Evolutionary conservation across 1,140 invertebrate genomes (phyloP), one percentile per base, ranked within the genome.

Genomic region (Bombus superbus): DNA sequence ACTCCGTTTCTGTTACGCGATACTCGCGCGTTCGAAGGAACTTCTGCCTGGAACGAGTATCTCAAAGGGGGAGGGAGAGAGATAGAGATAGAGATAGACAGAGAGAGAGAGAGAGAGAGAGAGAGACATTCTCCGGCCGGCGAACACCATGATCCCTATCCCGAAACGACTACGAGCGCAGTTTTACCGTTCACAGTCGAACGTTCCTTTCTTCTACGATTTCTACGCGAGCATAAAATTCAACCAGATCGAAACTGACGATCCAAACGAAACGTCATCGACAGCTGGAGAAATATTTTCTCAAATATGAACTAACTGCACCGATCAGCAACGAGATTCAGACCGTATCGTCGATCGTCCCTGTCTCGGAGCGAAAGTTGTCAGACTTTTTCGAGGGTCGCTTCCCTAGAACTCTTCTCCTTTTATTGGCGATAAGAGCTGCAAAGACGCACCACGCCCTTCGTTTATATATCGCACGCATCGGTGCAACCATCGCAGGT

Each of bases 401-500:
- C 57, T 32, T 8, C 22, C 0, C 10, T 18, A 25, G 5, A 42
- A 22, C 9, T 40, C 40, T 8, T 13, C 11, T 13, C 47, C 1
- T 18, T 10, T 42, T 35, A 35, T 35, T 25, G 28, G 9, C 35
- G 18, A 15, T n/a, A 15, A 44, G 28, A 25, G 32, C 32, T 32
- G 32, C 32, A 32, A 38, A 6, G 75, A 44, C 15, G 53, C 66
- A 42, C 83, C 83, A 80, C 83, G 83, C 83, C 68, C 83, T 79
- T 38, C 40, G 47, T 38, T 78, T 28, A 40, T 72, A 42, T 62
- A 82, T 10, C 40, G 22, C 13, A 59, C 66, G 83, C 68, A 80
- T 64, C 42, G 76, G 40, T n/a, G 15, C 40, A 44, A 18, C 40
- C 42, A 38, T 4, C 13, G 40, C 38, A 76, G 84, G 83, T 81